Percentiles rank a stretch among this genome's conserved stretches.
phyloP scores from a whole-genome alignment of 2,797 vertebrate genomes.

The Urosaurus nigricauda region DNA sequence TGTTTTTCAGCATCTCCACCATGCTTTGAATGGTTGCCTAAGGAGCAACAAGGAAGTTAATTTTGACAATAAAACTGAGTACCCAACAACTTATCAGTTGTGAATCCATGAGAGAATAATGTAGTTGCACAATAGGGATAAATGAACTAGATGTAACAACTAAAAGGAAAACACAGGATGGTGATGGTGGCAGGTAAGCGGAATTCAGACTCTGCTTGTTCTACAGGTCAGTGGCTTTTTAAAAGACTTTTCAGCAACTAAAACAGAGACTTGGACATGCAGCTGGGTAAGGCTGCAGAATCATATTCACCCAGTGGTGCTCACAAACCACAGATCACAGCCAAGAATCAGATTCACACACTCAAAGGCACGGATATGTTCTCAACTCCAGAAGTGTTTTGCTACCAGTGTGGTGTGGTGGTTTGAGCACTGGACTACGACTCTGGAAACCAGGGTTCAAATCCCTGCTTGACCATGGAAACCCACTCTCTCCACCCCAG shows the following conservation, averaged over 20 bases:
- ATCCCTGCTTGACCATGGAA: no score
- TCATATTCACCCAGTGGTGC: no score
- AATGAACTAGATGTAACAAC: background rate
- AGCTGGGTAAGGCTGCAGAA: background rate
- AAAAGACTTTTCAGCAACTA: background rate
- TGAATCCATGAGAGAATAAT: background rate
- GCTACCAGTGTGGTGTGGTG: background rate
- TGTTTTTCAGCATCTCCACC: conserved; percentile 57
- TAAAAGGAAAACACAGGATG: no score
- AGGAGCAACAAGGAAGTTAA: no score
- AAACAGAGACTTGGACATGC: background rate
- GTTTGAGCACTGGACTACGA: no score
- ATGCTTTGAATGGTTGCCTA: conserved; percentile 74
- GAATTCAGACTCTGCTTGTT: background rate
- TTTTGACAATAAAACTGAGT: no score
- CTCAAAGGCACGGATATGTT: background rate
- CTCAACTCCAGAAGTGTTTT: background rate
- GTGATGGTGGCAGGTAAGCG: no score
- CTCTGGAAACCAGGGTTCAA: no score
- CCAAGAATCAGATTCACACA: no score
- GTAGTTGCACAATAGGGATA: no score
- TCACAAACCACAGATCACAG: background rate
- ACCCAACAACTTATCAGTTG: background rate
- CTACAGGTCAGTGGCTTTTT: background rate
- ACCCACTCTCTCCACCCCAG: no score